A percentile compares a stretch with the other conserved stretches of the same genome.
Conservation (phyloP, 2,113 vertebrate genomes). For the Leucoraja erinaceus region DNA sequence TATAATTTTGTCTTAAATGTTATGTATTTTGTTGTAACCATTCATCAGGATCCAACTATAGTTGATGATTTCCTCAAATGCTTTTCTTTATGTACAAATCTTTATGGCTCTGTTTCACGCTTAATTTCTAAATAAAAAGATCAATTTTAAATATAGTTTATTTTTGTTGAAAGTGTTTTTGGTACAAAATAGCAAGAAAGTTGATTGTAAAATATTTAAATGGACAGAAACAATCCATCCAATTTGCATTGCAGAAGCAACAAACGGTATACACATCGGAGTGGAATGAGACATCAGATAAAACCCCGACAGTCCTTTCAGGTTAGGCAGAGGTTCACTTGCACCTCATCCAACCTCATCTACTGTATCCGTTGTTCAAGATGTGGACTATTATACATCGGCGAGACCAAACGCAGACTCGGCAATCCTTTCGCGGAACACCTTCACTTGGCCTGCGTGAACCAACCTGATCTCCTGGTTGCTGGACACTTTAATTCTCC, state of each 20-base stretch:
- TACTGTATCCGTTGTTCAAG: no score
- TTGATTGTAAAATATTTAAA: background rate
- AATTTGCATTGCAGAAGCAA: background rate
- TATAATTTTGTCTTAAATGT: slow-evolving; percentile 5
- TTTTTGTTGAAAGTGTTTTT: no score
- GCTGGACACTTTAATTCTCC: no score
- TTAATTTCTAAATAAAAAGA: background rate
- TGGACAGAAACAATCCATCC: background rate
- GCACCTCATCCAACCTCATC: no score
- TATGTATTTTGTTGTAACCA: background rate
- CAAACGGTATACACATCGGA: background rate
- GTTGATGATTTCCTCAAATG: background rate
- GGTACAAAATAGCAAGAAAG: background rate
- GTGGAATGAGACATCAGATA: background rate
- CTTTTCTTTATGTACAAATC: background rate
- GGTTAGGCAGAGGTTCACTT: no score
- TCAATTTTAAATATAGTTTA: background rate
- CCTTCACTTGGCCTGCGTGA: no score
- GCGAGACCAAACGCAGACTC: no score
- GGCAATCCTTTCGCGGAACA: no score
- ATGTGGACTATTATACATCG: no score
- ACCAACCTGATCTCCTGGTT: no score
- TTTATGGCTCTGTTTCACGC: background rate
- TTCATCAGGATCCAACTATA: slow-evolving; percentile 2
- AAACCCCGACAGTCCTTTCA: no score